Evolutionary conservation across 2,888 invertebrate species (phyloP), one percentile per base, ranked within the genome.

Genomic region (Perizoma affinitatum): DNA sequence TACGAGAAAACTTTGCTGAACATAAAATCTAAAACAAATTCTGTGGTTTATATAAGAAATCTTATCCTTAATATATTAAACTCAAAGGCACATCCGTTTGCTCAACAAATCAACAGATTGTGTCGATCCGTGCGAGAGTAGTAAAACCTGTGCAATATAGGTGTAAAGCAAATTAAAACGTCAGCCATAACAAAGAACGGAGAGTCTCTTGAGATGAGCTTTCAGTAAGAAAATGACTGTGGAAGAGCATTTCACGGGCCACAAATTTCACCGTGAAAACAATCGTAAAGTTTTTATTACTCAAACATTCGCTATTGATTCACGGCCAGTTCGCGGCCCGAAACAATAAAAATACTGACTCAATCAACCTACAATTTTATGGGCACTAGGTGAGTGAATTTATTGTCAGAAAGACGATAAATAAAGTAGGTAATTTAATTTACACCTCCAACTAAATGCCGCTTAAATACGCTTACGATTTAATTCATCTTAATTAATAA

Each of bases 261-360:
- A 92, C 91, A 92, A 90, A 91, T 82, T 90, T 82, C 74, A 78
- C 86, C 86, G 90, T 88, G 90, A 90, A 91, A 90, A 88, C 90
- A 90, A 90, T 90, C 90, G 88, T 92, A 92, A 91, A 84, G 67
- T 70, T 89, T 91, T 92, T 92, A 92, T 89, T 87, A 86, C 90
- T 84, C 82, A 81, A 90, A 90, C 91, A 90, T 90, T 89, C 88
- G 73, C 90, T 88, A 91, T 91, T 90, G 91, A 91, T 91, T 91
- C 91, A 86, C 87, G 84, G 83, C 78, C 84, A 84, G 75, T 91
- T 91, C 91, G 86, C 87, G 84, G 83, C 78, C 84, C 84, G 75
- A 84, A 88, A 90, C 88, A 91, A 90, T 92, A 92, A 92, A 92
- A 92, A 90, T 90, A 90, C 91, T 88, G 87, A 87, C 91, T 91